Evolutionary conservation across 2,888 invertebrate genomes (phyloP).

Genomic region (Troilus luridus): DNA sequence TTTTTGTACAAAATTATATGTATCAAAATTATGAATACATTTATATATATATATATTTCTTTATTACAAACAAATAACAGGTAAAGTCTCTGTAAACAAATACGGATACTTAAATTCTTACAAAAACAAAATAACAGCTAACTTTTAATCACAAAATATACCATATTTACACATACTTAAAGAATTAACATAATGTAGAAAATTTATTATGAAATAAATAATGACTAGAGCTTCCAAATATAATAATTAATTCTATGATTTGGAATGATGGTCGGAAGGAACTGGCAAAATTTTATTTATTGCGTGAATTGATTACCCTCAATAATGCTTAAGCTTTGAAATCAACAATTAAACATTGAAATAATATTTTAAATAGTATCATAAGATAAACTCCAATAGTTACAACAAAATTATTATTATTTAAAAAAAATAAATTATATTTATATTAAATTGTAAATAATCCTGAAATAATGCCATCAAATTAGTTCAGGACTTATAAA

Average conservation of each 20-base stretch:
- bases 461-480: neutral
- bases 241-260: conserved; percentile 7
- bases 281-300: neutral
- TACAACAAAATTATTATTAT: neutral
- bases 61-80: neutral
- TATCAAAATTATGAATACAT: conserved; percentile 17
- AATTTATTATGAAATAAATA: neutral
- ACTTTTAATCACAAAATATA: neutral
- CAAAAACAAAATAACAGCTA: conserved; percentile 9
- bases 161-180: conserved; percentile 7
- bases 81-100: neutral
- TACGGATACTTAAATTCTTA: neutral
- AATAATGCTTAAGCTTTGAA: neutral
- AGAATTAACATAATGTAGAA: neutral
- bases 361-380: neutral
- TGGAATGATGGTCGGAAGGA: conserved; percentile 5
- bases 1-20: neutral
- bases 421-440: neutral
- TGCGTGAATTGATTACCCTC: neutral
- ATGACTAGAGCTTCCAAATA: conserved; percentile 1
- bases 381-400: neutral
- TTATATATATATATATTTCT: neutral
- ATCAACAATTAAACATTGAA: neutral
- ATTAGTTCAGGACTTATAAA: neutral
- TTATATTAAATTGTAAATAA: neutral